Evolutionary conservation across 2,113 vertebrate species (phyloP).

Genomic region (Polyodon spathula): DNA sequence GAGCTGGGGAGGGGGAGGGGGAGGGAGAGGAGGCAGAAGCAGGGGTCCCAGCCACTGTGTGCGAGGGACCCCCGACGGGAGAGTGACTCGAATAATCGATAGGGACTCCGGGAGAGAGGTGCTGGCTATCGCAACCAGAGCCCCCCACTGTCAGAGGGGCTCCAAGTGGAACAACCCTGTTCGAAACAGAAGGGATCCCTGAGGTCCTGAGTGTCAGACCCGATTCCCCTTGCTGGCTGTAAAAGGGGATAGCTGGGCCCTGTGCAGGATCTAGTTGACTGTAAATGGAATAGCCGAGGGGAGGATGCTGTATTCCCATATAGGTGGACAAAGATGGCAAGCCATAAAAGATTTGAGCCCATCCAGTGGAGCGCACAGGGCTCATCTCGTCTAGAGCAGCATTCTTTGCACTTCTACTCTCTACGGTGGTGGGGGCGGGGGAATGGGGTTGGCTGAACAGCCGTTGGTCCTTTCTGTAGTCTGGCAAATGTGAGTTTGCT

Average conservation of each 20-base stretch:
- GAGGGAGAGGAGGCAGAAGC: conserved; percentile 27
- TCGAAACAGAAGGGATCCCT: conserved; percentile 44
- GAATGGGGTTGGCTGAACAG: conserved; percentile 35
- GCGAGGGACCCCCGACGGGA: conserved; percentile 12
- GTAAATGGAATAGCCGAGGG: conserved; percentile 12
- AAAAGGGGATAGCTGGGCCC: too few species aligned
- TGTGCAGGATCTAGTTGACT: background rate
- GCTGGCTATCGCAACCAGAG: background rate
- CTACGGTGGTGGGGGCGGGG: conserved; percentile 36
- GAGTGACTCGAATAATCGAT: background rate
- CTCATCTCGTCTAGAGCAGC: too few species aligned
- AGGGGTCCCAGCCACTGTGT: conserved; percentile 27
- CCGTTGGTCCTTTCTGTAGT: conserved; percentile 41
- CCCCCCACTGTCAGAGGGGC: conserved; percentile 19
- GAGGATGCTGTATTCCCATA: conserved; percentile 22
- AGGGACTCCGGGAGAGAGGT: background rate
- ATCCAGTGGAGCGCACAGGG: conserved; percentile 34
- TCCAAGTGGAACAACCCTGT: too few species aligned
- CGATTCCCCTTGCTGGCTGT: too few species aligned
- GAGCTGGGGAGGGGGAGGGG: conserved; percentile 25
- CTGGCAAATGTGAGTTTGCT: conserved; percentile 51
- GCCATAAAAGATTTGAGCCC: conserved; percentile 58
- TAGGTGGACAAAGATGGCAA: conserved; percentile 46
- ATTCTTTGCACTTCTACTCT: conserved; percentile 36
- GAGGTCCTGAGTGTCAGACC: conserved; percentile 43